phyloP scores from a whole-genome alignment of 2,113 vertebrate species.

The Plotosus lineatus region DNA sequence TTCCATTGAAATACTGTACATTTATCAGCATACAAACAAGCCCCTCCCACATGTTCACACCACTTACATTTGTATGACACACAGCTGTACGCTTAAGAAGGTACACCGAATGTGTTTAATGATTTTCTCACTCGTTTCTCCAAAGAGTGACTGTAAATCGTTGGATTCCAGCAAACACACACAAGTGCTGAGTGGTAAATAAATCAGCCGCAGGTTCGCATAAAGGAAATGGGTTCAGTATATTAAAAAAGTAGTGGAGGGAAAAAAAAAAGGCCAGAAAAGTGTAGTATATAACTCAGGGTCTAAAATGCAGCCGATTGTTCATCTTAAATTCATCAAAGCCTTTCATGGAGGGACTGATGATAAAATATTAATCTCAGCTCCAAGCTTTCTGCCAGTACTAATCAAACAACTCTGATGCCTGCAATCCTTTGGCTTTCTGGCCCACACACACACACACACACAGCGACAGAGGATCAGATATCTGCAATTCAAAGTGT shows the following conservation, averaged over 20 bases:
- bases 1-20: neutral
- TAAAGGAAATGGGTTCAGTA: neutral
- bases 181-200: neutral
- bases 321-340: conserved; percentile 46
- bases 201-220: neutral
- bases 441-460: neutral
- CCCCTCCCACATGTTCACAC: neutral
- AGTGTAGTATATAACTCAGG: neutral
- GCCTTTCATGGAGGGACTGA: conserved; percentile 3
- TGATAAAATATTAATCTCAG: conserved; percentile 43
- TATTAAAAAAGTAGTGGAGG: neutral
- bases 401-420: conserved; percentile 28
- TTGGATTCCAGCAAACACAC: neutral
- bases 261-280: neutral
- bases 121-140: neutral
- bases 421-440: conserved; percentile 9
- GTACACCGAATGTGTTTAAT: neutral
- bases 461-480: conserved; percentile 30
- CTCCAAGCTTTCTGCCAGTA: neutral
- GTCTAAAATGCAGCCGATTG: neutral
- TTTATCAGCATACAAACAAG: neutral
- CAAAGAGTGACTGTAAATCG: neutral
- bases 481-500: conserved; percentile 51
- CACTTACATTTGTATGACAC: too few species aligned
- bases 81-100: neutral